Percentiles rank a stretch among this genome's conserved stretches.
These are phyloP conservation scores for Neuroterus valhalla DNA, from an alignment of 1,140 invertebrate species.

Conservation along the genomic window DNA sequence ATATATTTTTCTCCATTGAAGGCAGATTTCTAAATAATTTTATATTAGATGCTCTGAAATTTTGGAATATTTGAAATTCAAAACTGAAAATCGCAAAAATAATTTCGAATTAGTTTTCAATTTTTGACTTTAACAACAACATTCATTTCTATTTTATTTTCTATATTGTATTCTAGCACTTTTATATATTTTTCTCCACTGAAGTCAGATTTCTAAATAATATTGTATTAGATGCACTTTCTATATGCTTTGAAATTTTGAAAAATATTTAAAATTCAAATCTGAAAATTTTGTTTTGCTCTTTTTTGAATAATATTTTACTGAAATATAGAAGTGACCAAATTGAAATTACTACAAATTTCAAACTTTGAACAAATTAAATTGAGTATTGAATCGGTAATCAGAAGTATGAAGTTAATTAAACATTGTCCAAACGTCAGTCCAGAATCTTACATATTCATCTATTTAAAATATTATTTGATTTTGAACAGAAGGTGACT, in stretches of 20 bases:
- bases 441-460: too few relatives aligned
- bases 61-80: not conserved
- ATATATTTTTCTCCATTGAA: not conserved
- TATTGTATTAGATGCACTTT: not conserved
- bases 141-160: constrained; percentile 39
- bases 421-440: too few relatives aligned
- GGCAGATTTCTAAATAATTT: constrained; percentile 37
- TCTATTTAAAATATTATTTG: too few relatives aligned
- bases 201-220: constrained; percentile 33
- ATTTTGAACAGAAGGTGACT: too few relatives aligned
- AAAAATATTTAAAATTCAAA: not conserved
- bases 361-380: too few relatives aligned
- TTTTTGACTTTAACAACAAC: too few relatives aligned
- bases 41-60: not conserved
- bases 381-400: not conserved
- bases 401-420: too few relatives aligned
- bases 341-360: too few relatives aligned
- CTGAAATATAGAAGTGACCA: not conserved
- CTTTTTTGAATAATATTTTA: not conserved
- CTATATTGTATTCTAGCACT: too few relatives aligned
- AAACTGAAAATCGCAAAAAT: not conserved
- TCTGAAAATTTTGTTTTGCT: not conserved
- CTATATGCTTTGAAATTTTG: not conserved
- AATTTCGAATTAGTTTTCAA: too few relatives aligned
- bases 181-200: not conserved